Evolutionary conservation across 1,140 invertebrate species (phyloP).

Genomic region (Megalopta genalis): DNA sequence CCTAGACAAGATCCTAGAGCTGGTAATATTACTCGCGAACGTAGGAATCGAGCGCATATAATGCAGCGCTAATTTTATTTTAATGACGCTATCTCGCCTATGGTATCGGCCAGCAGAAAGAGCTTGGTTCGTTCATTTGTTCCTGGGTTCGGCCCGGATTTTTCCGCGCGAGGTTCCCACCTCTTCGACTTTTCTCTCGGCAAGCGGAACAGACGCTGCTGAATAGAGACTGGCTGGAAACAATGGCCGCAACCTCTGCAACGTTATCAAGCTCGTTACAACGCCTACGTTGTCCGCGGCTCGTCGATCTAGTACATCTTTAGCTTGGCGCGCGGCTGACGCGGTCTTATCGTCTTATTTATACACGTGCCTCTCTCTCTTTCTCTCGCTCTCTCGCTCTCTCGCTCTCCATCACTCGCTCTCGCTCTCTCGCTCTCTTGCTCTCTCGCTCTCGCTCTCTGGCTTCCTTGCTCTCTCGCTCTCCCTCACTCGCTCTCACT

Average conservation of each 20-base stretch:
- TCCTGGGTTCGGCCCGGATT: too few species aligned
- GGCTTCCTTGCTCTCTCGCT: background rate
- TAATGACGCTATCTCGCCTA: background rate
- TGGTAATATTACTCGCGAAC: too few species aligned
- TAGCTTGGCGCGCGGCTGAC: background rate
- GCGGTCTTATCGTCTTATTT: constrained; percentile 40
- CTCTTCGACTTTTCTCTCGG: background rate
- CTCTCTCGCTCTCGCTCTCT: too few species aligned
- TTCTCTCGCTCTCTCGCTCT: too few species aligned
- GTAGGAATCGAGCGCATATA: too few species aligned
- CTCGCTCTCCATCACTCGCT: too few species aligned
- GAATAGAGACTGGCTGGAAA: background rate
- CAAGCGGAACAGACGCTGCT: background rate
- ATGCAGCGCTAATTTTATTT: background rate
- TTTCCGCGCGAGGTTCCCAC: background rate
- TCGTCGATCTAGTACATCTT: constrained; percentile 39
- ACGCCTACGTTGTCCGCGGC: constrained; percentile 28
- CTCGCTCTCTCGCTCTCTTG: background rate
- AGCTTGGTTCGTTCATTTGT: too few species aligned
- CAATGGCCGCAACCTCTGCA: background rate
- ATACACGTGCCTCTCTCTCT: constrained; percentile 4
- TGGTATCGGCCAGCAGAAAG: too few species aligned
- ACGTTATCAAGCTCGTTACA: constrained; percentile 12
- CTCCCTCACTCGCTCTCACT: too few species aligned
- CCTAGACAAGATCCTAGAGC: too few species aligned